Evolutionary conservation across 2,888 invertebrate species (phyloP), one percentile per base, ranked within the genome.

Genomic region (Seira musarum): DNA sequence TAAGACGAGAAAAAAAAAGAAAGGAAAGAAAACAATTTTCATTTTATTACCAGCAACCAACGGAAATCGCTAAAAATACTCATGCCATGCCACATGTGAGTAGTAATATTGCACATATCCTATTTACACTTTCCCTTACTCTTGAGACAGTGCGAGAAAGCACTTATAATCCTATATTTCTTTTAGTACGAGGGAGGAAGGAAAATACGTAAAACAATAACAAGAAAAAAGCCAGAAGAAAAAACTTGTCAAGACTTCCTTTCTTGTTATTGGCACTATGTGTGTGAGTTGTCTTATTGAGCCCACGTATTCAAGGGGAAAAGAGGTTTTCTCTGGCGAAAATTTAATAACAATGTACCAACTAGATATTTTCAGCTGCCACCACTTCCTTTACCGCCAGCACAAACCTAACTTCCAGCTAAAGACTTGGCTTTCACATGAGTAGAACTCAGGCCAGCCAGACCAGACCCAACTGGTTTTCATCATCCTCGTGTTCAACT

Each of bases 1-100:
- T 64, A 64, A 35, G 70, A 19, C 63, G 57, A 60, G 60, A 53
- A 24, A 66, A 69, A n/a, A n/a, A n/a, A n/a, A n/a, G 57, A 65
- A 19, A 22, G 65, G 65, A 66, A 78, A 78, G 70, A 78, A 66
- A 78, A 70, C 78, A 78, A 61, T 78, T 78, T 78, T 72, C 72
- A 66, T 61, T 77, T 71, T 71, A 78, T 67, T 71, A 78, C 77
- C 65, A 77, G 19, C 53, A 65, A 70, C 60, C 60, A 21, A 19
- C 75, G 75, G 68, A 68, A 75, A 75, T 69, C 63, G 75, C 75
- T 75, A 75, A 75, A 75, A 75, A 75, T 75, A 75, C 75, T 46
- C 61, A 22, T 70, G 19, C 35, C 67, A 40, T 67, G 67, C 67
- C 74, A 67, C 57, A 60, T 74, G 67, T 63, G 75, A 17, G 61